Evolutionary conservation across 1,140 invertebrate species (phyloP).

Genomic region (Geopemphigus sp.): DNA sequence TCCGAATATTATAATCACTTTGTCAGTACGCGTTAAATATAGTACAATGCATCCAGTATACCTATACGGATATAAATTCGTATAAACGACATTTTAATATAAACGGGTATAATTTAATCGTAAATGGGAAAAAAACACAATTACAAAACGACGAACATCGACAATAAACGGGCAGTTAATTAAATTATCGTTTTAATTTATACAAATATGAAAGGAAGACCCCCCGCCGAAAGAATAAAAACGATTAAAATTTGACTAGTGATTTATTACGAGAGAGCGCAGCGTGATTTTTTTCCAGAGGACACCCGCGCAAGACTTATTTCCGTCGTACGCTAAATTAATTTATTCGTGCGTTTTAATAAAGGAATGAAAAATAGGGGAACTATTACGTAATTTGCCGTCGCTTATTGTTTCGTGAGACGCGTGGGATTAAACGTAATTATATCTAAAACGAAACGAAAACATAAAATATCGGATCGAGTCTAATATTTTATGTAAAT

Average conservation of each 20-base stretch:
- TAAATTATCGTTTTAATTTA: conserved; percentile 38
- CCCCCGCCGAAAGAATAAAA: conserved; percentile 8
- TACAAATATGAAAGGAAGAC: conserved; percentile 14
- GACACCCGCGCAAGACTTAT: conserved; percentile 1
- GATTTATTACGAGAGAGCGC: conserved; percentile 6
- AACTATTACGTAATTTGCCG: background rate
- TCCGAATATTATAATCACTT: no score
- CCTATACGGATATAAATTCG: no score
- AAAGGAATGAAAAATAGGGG: background rate
- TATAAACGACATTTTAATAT: no score
- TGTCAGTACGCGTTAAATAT: no score
- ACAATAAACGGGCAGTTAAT: conserved; percentile 14
- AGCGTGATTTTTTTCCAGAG: background rate
- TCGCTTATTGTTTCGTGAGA: no score
- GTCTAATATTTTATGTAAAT: no score
- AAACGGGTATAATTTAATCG: background rate
- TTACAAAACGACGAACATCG: conserved; percentile 22
- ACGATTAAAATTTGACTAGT: conserved; percentile 7
- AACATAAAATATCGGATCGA: no score
- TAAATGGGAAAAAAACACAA: background rate
- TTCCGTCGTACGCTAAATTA: background rate
- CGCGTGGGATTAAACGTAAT: no score
- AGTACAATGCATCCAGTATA: no score
- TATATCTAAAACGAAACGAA: no score
- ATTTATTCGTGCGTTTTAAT: background rate